Conservation (phyloP, 2,113 vertebrate species). For the Takifugu flavidus region DNA sequence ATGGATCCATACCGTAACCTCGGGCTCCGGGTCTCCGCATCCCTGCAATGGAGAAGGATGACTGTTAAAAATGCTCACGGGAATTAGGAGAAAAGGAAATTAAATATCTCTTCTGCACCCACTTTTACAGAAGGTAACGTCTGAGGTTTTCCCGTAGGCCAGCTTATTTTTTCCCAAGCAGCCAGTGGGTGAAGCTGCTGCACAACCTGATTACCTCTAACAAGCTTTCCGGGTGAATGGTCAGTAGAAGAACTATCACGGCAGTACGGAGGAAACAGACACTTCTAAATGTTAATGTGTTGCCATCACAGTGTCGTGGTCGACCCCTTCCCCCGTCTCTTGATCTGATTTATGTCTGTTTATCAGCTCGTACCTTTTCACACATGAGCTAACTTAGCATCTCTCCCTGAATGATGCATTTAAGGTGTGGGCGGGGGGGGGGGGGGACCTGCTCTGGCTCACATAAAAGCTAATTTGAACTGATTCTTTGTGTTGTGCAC, state of each 20-base stretch:
- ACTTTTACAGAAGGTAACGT: not conserved
- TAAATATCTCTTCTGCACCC: not conserved
- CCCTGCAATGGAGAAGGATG: conserved; percentile 40
- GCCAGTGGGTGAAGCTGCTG: conserved; percentile 3
- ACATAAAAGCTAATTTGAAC: no score
- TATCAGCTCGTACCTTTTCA: conserved; percentile 55
- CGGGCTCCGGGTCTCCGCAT: conserved; percentile 24
- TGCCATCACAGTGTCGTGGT: conserved; percentile 11
- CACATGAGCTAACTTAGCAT: not conserved
- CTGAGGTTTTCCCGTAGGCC: not conserved
- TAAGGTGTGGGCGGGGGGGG: no score
- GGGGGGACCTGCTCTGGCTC: no score
- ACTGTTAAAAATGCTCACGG: conserved; percentile 4
- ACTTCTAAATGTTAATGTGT: conserved; percentile 30
- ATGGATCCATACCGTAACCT: conserved; percentile 45
- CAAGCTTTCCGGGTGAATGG: conserved; percentile 17
- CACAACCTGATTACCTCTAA: conserved; percentile 33
- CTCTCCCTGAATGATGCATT: no score
- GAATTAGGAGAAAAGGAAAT: conserved; percentile 21
- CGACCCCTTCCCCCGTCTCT: conserved; percentile 14
- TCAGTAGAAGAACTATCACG: conserved; percentile 35
- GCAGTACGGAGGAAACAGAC: conserved; percentile 1
- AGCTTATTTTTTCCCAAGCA: conserved; percentile 35
- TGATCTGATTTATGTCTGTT: conserved; percentile 42
- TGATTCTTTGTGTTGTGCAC: no score